Base-by-base conservation (phyloP, 1,140 invertebrate genomes). In the Drosophila jambulina region DNA sequence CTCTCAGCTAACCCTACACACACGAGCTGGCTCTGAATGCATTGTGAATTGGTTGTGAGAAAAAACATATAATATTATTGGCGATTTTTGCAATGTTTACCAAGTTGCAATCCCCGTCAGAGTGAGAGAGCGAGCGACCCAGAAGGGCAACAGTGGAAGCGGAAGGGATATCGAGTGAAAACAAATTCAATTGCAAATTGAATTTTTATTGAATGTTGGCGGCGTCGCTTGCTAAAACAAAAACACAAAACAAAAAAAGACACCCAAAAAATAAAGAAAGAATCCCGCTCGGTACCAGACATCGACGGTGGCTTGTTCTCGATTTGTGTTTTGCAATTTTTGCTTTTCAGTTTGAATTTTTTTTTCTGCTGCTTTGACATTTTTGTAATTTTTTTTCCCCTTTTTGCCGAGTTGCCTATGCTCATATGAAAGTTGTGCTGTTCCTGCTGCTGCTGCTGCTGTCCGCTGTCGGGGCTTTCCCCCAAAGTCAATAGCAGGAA, bases 191-290 rank as follows among this genome's bases (percentile, higher is more conserved):
- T 90, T 90, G 64, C 57, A 84, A 90, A 90, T 90, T 90, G 85
- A 82, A 90, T 90, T 90, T 90, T 85, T 90, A 90, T 90, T 90
- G 85, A 87, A 88, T 72, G 78, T 88, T 85, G 81, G 65, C 64
- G 84, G 76, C 80, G 56, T 62, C 36, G 51, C 64, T 48, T 15
- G 42, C 36, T 62, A 72, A 81, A 75, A 64, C 48, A 75, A 81
- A 83, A 57, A 43, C 60, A 56, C 46, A 58, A 27, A 57, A 23
- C 2, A 23, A 56, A 34, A 48, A 12, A 21, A n/a, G 9, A 54
- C 23, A 13, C 62, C 36, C 27, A 56, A 48, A 72, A 70, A 71
- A 57, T 29, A 49, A 17, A 67, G 43, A 32, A 71, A 48, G 70
- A 49, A 58, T 38, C 34, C 45, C 2, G 29, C 10, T 36, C 65